Percentiles rank a stretch among this genome's conserved stretches.
phyloP scores from a whole-genome alignment of 2,888 invertebrate species.

The Sesia apiformis region DNA sequence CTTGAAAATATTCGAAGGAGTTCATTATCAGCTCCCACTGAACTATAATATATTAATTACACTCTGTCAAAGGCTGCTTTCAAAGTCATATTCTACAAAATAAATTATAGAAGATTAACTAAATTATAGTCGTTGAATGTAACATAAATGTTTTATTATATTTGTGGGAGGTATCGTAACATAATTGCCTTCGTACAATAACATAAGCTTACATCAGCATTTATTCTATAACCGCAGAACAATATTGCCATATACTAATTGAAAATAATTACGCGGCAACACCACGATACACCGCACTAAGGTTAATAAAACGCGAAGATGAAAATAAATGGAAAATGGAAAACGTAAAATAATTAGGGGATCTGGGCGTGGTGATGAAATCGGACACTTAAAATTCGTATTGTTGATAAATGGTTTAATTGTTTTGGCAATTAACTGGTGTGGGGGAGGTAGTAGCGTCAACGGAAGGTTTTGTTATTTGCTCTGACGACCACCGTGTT shows the following conservation, averaged over 20 bases:
- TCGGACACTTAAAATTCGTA: constrained; percentile 37
- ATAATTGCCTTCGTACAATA: no score
- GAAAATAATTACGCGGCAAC: constrained; percentile 13
- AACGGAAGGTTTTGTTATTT: constrained; percentile 13
- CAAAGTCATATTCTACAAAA: no score
- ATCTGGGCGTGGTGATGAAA: constrained; percentile 24
- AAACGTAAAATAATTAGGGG: constrained; percentile 29
- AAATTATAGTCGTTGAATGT: no score
- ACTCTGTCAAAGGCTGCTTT: no score
- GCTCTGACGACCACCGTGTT: constrained; percentile 5
- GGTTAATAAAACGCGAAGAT: constrained; percentile 17
- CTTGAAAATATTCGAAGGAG: no score
- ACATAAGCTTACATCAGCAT: no score
- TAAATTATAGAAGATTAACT: no score
- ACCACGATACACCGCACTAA: constrained; percentile 15
- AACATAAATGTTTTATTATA: no score
- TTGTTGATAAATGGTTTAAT: constrained; percentile 28
- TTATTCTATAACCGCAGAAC: background rate
- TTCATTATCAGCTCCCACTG: no score
- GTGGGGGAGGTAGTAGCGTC: constrained; percentile 8
- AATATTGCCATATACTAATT: background rate
- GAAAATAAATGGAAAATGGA: constrained; percentile 24
- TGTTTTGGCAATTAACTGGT: constrained; percentile 15
- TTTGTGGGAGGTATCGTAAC: no score
- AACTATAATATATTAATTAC: no score